Evolutionary conservation across 2,113 vertebrate species (phyloP), one percentile per base, ranked within the genome.

Genomic region (Trochalopteron elliotii): DNA sequence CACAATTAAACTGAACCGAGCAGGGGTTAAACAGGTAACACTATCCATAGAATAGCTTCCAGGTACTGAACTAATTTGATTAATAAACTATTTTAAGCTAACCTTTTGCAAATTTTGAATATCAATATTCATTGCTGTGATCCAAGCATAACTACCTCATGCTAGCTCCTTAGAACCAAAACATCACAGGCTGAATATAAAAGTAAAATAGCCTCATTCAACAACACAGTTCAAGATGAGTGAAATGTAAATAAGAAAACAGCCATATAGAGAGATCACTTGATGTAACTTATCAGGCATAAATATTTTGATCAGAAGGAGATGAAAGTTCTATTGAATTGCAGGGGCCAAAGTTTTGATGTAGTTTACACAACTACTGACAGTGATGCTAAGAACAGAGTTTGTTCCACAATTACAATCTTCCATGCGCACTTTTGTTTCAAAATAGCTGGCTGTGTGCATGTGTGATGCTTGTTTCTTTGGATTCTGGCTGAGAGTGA

Each of bases 71-170:
- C 19, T 50, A 49, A 60, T 81, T 87, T 0, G 4, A 28, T 90
- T 83, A 71, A 53, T 42, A 67, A 83, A 10, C 8, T 35, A 59
- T 83, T 83, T 75, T 55, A 70, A 71, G 15, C 19, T 82, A 71
- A 37, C 3, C 6, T 63, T 25, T 42, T 55, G 19, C 15, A 76
- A 64, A 68, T 50, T 86, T 50, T 89, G 11, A 80, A 19, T 45
- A 49, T 67, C 7, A 39, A 8, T 16, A 39, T 83, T 61, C 15
- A 11, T 50, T 0, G 0, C 11, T 27, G 44, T 56, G 49, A 53
- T 63, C 20, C 42, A 81, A 86, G 24, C 17, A 6, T 55, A 57
- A 63, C 11, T 65, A 20, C 22, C 47, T 74, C 30, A 13, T 33
- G 37, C 27, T 49, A 45, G 31, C 61, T 70, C 52, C 70, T n/a